Evolutionary conservation across 2,888 invertebrate species (phyloP), one percentile per base, ranked within the genome.

Genomic region (Listrodromus nycthemerus): DNA sequence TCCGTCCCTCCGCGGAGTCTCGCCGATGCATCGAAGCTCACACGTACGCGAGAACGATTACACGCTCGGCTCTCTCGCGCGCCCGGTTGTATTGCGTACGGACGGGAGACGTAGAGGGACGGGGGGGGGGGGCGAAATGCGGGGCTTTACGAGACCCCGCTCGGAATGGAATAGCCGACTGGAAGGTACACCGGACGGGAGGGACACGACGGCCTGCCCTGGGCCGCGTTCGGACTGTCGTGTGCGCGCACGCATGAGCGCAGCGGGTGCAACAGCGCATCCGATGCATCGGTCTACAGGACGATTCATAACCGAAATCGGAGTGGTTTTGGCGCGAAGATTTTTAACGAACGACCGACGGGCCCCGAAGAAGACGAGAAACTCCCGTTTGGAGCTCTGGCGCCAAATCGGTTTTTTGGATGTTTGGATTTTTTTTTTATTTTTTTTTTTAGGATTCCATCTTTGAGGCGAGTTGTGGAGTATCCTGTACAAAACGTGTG

Each of bases 41-140:
- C 79, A 80, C 79, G 71, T 75, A 83, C 76, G 66, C 65, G 37
- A 55, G 45, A 75, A 74, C 86, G 82, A 85, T 85, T 86, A 83
- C 83, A 78, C 76, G 83, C 75, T 80, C 61, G 74, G 78, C 71
- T 75, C 71, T 75, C 41, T 63, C 66, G 70, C 65, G 70, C 65
- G 52, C 78, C 79, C 78, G 77, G 33, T 4, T 45, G 1, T 52
- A 66, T 52, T 37, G 33, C 30, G 37, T 10, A 33, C 37, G 61
- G 37, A 37, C 16, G 67, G 48, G 55, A 45, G 16, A 19, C n/a
- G 21, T 58, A 33, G 33, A 69, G 63, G 6, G 63, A 63, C n/a
- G 24, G 33, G 61, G 30, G 58, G 37, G 65, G 37, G 52, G 21
- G 19, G 48, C 69, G 77, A 71, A 2, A 30, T 41, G 74, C 58